These are phyloP conservation scores for Selene dorsalis DNA, from an alignment of 2,797 vertebrate species.

Conservation along the genomic window DNA sequence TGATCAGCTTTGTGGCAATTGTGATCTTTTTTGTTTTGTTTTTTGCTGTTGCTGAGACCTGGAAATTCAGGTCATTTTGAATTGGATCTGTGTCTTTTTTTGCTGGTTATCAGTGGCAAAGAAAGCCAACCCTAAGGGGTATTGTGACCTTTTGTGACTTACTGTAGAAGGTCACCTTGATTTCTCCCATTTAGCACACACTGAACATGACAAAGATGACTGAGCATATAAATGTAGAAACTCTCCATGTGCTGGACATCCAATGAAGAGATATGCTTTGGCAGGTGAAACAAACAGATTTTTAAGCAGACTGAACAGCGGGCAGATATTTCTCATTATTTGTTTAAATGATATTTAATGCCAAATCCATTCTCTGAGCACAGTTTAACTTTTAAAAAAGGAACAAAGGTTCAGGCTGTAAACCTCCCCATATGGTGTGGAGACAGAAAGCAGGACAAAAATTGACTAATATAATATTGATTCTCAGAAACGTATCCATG, in stretches of 20 bases:
- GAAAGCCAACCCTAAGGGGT: background rate
- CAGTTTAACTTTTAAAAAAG: conserved; percentile 17
- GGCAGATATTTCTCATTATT: conserved; percentile 26
- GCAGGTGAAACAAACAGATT: conserved; percentile 43
- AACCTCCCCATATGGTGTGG: background rate
- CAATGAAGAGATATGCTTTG: conserved; percentile 43
- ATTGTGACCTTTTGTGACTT: conserved; percentile 1
- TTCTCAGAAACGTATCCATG: conserved; percentile 7
- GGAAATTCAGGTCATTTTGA: background rate
- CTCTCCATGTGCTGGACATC: conserved; percentile 28
- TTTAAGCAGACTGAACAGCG: conserved; percentile 23
- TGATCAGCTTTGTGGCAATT: background rate
- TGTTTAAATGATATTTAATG: conserved; percentile 13
- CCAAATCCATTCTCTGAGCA: conserved; percentile 29
- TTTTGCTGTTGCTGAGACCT: background rate
- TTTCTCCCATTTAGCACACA: conserved; percentile 3
- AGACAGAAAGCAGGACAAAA: conserved; percentile 16
- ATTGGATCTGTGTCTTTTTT: background rate
- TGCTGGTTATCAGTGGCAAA: background rate
- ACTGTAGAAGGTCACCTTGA: background rate
- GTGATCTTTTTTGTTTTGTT: background rate
- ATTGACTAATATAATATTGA: conserved; percentile 12
- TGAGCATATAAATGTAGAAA: conserved; percentile 11
- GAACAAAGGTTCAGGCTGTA: conserved; percentile 5
- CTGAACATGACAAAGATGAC: background rate